Percentiles rank a stretch among this genome's conserved stretches.
phyloP scores from a whole-genome alignment of 2,113 vertebrate genomes.

The Cercopithecus mona region DNA sequence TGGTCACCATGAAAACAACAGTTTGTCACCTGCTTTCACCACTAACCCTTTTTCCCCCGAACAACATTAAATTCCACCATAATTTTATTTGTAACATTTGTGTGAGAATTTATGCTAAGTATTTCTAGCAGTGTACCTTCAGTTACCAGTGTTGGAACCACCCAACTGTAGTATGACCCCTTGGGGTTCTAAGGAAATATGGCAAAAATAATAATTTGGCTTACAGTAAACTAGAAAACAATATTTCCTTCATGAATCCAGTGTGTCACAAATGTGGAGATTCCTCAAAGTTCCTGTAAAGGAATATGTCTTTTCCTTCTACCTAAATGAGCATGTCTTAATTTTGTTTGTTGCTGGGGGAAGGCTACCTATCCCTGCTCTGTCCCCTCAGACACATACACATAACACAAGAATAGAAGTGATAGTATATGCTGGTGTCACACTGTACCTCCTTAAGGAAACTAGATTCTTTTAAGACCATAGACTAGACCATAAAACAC shows the following conservation, averaged over 20 bases:
- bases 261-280: not conserved
- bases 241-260: not conserved
- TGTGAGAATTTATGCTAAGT: not conserved
- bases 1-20: not conserved
- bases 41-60: not conserved
- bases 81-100: not conserved
- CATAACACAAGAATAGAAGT: not conserved
- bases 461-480: not conserved
- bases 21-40: not conserved
- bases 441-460: not conserved
- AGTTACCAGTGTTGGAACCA: not conserved
- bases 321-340: not conserved
- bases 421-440: not conserved
- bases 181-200: not conserved
- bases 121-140: not conserved
- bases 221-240: not conserved
- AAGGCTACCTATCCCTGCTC: rapidly evolving
- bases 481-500: not conserved
- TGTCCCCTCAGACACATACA: not conserved
- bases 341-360: not conserved
- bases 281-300: not conserved
- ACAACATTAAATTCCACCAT: not conserved
- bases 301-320: not conserved
- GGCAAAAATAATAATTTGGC: not conserved
- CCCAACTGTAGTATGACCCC: not conserved